phyloP scores from a whole-genome alignment of 2,888 invertebrate genomes.

The Ellobium chinense region DNA sequence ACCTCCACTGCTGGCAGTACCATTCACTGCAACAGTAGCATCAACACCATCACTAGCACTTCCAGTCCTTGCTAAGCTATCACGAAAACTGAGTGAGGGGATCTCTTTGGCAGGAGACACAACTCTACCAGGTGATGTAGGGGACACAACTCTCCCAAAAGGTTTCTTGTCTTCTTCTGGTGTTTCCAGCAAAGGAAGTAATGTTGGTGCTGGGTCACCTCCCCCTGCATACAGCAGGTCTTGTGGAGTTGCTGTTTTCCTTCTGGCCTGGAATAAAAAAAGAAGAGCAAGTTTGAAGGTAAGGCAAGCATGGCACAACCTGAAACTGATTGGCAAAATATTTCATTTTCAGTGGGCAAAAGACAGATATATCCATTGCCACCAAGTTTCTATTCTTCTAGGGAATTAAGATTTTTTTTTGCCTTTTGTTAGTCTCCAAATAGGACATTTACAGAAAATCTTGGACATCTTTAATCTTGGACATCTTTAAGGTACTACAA shows the following conservation, averaged over 20 bases:
- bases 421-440: too few species aligned
- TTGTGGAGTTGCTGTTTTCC: conserved; percentile 81
- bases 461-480: too few species aligned
- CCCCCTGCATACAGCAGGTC: conserved; percentile 83
- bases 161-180: conserved; percentile 54
- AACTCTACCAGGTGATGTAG: neutral
- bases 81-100: neutral
- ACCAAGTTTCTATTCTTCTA: too few species aligned
- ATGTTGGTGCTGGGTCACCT: conserved; percentile 26
- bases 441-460: too few species aligned
- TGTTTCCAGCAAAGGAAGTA: conserved; percentile 59
- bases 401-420: too few species aligned
- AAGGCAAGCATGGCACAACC: too few species aligned
- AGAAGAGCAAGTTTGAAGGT: too few species aligned
- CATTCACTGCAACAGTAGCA: neutral
- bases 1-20: neutral
- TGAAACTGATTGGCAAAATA: too few species aligned
- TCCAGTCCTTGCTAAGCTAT: neutral
- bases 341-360: too few species aligned
- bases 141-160: neutral
- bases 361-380: too few species aligned
- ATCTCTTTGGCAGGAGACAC: neutral
- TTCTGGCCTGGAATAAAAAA: conserved; percentile 65
- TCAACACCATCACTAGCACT: too few species aligned
- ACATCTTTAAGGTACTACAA: too few species aligned